phyloP scores from a whole-genome alignment of 2,797 vertebrate species.

The Eutrigla gurnardus region DNA sequence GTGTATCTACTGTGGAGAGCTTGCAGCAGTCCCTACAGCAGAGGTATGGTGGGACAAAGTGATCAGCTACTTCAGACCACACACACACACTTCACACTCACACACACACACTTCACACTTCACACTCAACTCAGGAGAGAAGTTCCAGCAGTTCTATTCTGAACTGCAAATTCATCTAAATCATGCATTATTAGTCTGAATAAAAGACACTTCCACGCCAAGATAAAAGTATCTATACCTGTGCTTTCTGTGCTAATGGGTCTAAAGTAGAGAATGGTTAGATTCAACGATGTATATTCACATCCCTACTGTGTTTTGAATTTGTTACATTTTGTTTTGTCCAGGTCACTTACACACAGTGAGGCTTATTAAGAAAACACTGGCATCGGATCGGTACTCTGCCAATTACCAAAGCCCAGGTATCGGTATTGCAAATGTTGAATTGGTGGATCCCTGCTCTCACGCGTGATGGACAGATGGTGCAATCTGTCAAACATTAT shows the following conservation, averaged over 20 bases:
- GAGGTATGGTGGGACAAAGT: background rate
- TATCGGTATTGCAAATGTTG: too few species aligned
- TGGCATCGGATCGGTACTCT: too few species aligned
- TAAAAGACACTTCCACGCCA: background rate
- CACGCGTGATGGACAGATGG: background rate
- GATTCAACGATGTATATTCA: too few species aligned
- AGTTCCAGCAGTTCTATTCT: constrained; percentile 39
- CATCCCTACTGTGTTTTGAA: too few species aligned
- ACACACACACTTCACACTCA: background rate
- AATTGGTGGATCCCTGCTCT: background rate
- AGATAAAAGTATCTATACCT: background rate
- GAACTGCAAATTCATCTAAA: constrained; percentile 55
- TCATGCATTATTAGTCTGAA: constrained; percentile 20
- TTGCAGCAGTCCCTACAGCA: constrained; percentile 11
- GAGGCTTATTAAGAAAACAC: too few species aligned
- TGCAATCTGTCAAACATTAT: background rate
- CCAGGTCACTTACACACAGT: too few species aligned
- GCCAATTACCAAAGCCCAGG: too few species aligned
- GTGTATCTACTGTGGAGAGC: constrained; percentile 9
- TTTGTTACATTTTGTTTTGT: too few species aligned
- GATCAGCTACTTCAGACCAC: constrained; percentile 26
- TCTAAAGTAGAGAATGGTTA: too few species aligned
- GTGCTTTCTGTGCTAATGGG: too few species aligned
- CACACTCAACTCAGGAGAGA: constrained; percentile 44
- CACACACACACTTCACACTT: constrained; percentile 46